phyloP scores from a whole-genome alignment of 2,797 vertebrate species.

The Lepus townsendii region DNA sequence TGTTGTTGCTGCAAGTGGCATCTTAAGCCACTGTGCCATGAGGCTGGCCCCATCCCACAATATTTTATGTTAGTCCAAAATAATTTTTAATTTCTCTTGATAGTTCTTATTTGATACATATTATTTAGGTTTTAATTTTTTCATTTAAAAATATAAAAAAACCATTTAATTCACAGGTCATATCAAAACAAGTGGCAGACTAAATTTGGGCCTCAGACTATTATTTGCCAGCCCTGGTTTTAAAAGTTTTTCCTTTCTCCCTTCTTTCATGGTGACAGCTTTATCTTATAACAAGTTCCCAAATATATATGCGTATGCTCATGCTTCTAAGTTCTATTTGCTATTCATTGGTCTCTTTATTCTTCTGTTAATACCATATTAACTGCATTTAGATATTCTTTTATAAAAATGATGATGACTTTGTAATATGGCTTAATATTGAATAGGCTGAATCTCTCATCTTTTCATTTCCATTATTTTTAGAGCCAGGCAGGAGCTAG shows the following conservation, averaged over 20 bases:
- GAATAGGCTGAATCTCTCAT: background rate
- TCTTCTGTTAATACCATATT: background rate
- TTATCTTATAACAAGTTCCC: background rate
- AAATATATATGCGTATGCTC: background rate
- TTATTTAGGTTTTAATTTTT: background rate
- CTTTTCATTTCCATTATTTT: background rate
- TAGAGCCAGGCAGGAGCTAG: no score
- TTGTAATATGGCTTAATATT: background rate
- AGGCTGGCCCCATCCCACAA: no score
- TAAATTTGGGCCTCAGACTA: background rate
- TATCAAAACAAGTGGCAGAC: background rate
- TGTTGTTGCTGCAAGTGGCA: no score
- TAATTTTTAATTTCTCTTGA: background rate
- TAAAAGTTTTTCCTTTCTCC: background rate
- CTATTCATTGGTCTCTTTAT: background rate
- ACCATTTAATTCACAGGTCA: background rate
- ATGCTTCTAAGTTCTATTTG: background rate
- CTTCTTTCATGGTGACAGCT: background rate
- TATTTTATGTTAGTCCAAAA: background rate
- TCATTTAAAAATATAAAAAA: background rate
- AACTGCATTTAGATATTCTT: background rate
- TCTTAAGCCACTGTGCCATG: no score
- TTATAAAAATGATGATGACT: background rate
- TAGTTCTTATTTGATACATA: background rate
- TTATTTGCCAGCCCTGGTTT: background rate